phyloP scores from a whole-genome alignment of 2,113 vertebrate species.

The Peucedramus taeniatus region DNA sequence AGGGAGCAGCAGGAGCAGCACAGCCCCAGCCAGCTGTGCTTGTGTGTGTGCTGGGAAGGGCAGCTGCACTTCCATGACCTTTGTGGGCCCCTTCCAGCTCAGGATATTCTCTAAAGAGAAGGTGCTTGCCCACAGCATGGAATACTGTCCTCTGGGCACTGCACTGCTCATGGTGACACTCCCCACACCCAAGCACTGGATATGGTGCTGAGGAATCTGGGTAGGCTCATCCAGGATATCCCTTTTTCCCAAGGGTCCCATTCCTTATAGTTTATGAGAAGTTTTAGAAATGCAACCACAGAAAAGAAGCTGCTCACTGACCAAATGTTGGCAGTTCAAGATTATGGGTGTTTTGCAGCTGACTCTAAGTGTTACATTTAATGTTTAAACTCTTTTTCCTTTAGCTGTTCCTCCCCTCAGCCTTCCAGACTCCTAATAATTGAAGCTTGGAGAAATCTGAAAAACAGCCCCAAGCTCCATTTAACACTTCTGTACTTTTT shows the following conservation, averaged over 20 bases:
- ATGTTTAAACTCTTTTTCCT: background rate
- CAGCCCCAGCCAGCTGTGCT: background rate
- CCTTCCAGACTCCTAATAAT: background rate
- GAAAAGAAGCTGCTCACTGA: background rate
- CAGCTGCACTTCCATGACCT: background rate
- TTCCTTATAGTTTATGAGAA: background rate
- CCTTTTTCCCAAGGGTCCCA: background rate
- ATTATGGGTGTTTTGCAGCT: background rate
- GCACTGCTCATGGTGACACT: fast-evolving
- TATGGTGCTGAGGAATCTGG: fast-evolving
- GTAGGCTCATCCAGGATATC: too few relatives aligned
- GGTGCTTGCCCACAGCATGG: too few relatives aligned
- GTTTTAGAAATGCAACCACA: background rate
- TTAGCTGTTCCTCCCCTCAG: background rate
- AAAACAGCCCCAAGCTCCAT: slow-evolving; percentile 36
- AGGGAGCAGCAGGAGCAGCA: background rate
- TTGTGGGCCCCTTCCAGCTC: background rate
- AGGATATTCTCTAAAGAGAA: background rate
- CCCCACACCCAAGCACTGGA: fast-evolving
- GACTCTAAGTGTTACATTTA: background rate
- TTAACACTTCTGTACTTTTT: slow-evolving; percentile 12
- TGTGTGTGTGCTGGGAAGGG: background rate
- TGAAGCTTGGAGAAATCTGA: slow-evolving; percentile 14
- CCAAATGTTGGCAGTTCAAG: background rate
- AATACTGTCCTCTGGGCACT: background rate